Evolutionary conservation across 2,888 invertebrate genomes (phyloP).

Genomic region (Polyommatus iphigenia): DNA sequence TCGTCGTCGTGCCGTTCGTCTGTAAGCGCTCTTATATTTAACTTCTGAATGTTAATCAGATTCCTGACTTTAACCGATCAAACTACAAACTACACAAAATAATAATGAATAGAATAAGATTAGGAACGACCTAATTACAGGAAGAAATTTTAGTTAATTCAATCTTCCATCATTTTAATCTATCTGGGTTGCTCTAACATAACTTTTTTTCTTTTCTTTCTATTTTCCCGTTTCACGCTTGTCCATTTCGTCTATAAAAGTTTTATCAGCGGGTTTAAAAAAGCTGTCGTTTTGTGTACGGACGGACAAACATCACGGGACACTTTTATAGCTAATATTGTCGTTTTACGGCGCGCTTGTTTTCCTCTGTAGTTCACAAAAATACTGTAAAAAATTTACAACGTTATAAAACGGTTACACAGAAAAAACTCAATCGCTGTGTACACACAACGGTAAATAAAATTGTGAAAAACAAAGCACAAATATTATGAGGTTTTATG

Average conservation of each 20-base stretch:
- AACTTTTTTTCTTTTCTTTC: not conserved
- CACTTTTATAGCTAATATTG: conserved; percentile 24
- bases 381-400: conserved; percentile 7
- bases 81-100: no score
- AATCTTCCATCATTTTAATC: no score
- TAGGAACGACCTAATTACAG: no score
- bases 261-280: not conserved
- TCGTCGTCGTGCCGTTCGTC: no score
- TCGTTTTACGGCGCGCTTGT: conserved; percentile 20
- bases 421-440: not conserved
- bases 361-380: conserved; percentile 17
- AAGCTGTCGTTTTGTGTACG: not conserved
- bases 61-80: no score
- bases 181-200: no score
- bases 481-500: not conserved
- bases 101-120: no score
- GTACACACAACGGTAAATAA: not conserved
- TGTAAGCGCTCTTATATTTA: no score
- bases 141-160: no score
- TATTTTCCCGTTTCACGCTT: not conserved
- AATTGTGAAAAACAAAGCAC: not conserved
- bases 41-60: no score
- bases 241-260: not conserved
- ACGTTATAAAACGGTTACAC: not conserved
- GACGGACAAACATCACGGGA: conserved; percentile 3